These are phyloP conservation scores for Triplophysa tibetana DNA, from an alignment of 2,113 vertebrate genomes.

Conservation along the genomic window DNA sequence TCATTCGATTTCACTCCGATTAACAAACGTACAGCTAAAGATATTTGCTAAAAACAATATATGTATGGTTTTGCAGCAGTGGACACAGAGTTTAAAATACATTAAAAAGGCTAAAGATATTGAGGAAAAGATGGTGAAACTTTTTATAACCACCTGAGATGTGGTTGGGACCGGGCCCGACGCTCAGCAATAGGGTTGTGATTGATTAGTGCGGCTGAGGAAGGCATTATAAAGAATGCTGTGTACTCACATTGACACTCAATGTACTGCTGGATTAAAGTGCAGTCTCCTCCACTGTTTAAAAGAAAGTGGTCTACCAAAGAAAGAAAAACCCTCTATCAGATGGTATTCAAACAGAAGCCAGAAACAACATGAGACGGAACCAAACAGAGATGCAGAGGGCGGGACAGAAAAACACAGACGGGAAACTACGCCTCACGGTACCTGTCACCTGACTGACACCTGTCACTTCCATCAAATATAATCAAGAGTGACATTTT, in stretches of 20 bases:
- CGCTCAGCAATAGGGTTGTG: conserved; percentile 28
- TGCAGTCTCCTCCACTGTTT: conserved; percentile 93
- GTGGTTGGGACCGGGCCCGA: neutral
- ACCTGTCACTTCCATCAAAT: neutral
- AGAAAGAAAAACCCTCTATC: conserved; percentile 83
- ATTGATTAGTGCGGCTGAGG: conserved; percentile 43
- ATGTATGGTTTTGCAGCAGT: no score
- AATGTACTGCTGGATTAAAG: conserved; percentile 95
- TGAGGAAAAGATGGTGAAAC: no score
- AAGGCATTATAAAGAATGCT: conserved; percentile 74
- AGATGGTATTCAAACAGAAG: conserved; percentile 36
- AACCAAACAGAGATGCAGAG: conserved; percentile 50
- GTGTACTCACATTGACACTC: conserved; percentile 96
- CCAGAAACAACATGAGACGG: conserved; percentile 40
- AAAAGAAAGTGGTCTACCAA: conserved; percentile 96
- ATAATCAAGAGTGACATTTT: no score
- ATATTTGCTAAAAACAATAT: no score
- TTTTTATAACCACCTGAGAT: no score
- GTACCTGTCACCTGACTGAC: neutral
- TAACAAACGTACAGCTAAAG: no score
- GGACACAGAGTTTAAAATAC: no score
- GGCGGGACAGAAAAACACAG: conserved; percentile 48
- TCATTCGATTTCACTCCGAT: no score
- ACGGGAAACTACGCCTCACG: conserved; percentile 29
- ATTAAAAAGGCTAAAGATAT: no score